Evolutionary conservation across 1,140 invertebrate species (phyloP).

Genomic region (Aphelenchoides avenae): DNA sequence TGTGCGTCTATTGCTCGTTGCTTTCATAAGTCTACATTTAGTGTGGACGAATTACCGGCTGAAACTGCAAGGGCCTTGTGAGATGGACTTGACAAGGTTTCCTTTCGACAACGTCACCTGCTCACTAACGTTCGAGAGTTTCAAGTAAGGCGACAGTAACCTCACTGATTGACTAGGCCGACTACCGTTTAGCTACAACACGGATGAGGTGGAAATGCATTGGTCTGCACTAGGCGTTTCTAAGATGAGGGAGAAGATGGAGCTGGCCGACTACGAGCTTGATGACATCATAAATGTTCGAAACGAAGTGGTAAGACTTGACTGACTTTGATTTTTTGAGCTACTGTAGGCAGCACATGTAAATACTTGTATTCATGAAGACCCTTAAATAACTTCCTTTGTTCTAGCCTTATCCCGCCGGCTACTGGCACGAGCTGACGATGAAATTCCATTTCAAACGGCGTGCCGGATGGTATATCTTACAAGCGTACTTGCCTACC

Average conservation of each 20-base stretch:
- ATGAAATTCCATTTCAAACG: constrained; percentile 58
- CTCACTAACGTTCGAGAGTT: constrained; percentile 55
- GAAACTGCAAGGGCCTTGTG: constrained; percentile 54
- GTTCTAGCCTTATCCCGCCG: constrained; percentile 54
- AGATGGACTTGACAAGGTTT: constrained; percentile 48
- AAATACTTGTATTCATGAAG: too few species aligned
- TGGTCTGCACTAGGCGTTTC: constrained; percentile 49
- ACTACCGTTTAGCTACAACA: constrained; percentile 51
- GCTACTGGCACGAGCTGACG: constrained; percentile 58
- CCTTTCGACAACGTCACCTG: constrained; percentile 59
- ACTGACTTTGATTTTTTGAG: constrained; percentile 10
- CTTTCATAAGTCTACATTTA: constrained; percentile 29
- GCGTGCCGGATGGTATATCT: constrained; percentile 58
- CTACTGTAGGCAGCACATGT: constrained; percentile 11
- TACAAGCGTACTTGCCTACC: constrained; percentile 57
- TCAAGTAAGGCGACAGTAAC: constrained; percentile 47
- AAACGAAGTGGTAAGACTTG: constrained; percentile 42
- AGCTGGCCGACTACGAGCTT: constrained; percentile 58
- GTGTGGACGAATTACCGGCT: constrained; percentile 59
- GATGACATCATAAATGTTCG: constrained; percentile 44
- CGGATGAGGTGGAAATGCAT: constrained; percentile 58
- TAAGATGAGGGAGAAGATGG: constrained; percentile 58
- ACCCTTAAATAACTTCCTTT: constrained; percentile 10
- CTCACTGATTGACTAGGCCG: background rate
- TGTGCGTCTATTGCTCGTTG: too few species aligned